Base-by-base conservation (phyloP, 2,797 vertebrate species). In the Steatocranus sp. region DNA sequence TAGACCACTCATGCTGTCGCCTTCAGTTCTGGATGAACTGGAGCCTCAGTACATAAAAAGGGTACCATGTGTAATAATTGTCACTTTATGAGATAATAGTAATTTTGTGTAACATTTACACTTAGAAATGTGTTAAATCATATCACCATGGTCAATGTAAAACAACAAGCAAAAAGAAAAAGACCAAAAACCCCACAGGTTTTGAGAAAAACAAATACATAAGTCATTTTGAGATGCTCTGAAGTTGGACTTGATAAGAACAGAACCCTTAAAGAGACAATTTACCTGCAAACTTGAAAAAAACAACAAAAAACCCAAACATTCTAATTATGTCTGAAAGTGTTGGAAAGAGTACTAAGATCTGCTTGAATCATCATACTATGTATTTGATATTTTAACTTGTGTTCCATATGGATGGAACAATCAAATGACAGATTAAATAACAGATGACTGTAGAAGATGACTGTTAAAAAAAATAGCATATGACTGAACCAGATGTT, bases 401-500 rank as follows among this genome's bases (percentile, higher is more conserved):
- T 7, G 56, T 61, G 10, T 34, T 61, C 56, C 18, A 38, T 38
- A 63, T 23, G n/a, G 61, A 66, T 66, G n/a, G 34, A 41, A 1
- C 2, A 6, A 38, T 23, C 20, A 9, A 41, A 66, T 66, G 41
- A 30, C 41, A 73, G 23, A 73, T 30, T 73, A 18, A 46, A 46
- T 70, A 27, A 73, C 1, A 74, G 9, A 32, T 76, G 4, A 80
- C 36, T 23, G 30, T 36, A 73, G 46, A 15, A 43, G 68, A 23
- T 51, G 38, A 77, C n/a, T 75, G 48, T 76, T 63, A 75, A 89
- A 80, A 83, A 87, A 78, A 56, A 43, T 32, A 12, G 5, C 23
- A 30, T 82, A 84, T 76, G 70, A 78, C 63, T 32, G 17, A 86
- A 91, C 82, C 91, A 93, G 92, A 92, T 94, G 92, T 94, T 88